Conservation (phyloP, 2,888 invertebrate genomes). For the Lasioglossum villosulum region DNA sequence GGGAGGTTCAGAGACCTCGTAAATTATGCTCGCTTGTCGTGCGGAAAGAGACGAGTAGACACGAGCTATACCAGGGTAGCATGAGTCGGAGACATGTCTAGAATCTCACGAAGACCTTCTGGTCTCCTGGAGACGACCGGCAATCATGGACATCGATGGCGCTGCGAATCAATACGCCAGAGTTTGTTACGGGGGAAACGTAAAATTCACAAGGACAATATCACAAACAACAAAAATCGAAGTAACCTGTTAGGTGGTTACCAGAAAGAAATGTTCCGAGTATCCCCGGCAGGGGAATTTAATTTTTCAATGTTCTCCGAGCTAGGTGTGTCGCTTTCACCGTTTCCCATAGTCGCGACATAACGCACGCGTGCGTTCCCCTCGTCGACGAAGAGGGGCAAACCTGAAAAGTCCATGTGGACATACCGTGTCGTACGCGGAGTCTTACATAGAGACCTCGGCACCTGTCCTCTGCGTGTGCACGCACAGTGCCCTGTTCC, state of each 20-base stretch:
- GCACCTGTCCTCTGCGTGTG: conserved; percentile 23
- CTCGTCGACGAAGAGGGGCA: background rate
- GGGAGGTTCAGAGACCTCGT: conserved; percentile 54
- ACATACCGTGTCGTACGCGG: background rate
- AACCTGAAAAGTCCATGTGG: background rate
- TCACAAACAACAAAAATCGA: no score
- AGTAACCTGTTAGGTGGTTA: no score
- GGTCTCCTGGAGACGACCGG: conserved; percentile 54
- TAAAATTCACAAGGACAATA: no score
- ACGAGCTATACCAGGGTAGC: conserved; percentile 61
- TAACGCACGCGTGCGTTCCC: background rate
- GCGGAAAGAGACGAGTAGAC: conserved; percentile 68
- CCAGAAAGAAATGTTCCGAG: background rate
- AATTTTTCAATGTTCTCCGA: background rate
- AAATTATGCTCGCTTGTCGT: conserved; percentile 66
- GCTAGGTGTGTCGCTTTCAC: background rate
- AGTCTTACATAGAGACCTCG: background rate
- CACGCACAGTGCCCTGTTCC: conserved; percentile 27
- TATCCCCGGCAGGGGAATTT: background rate
- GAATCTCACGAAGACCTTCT: conserved; percentile 33
- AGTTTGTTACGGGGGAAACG: no score
- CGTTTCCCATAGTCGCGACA: background rate
- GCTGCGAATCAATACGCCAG: conserved; percentile 30
- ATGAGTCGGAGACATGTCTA: conserved; percentile 25
- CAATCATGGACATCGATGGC: conserved; percentile 26